These are phyloP conservation scores for Hydrolagus affinis DNA, from an alignment of 2,113 vertebrate genomes.

Conservation along the genomic window DNA sequence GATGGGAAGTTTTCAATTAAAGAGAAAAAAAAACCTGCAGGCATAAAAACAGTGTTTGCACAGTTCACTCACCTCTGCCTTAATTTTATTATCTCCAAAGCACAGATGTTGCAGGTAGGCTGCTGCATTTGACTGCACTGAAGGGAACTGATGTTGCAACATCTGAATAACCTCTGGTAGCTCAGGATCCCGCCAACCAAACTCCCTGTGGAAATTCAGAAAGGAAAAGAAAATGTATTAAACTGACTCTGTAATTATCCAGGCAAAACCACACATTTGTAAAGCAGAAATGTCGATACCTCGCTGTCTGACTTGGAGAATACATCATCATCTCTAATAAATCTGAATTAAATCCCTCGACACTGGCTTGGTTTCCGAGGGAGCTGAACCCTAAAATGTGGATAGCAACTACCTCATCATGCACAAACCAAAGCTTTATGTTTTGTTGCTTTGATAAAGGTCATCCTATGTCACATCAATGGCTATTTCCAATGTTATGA, in stretches of 20 bases:
- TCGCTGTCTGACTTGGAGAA: neutral
- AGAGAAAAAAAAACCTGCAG: no score
- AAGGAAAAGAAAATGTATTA: constrained; percentile 20
- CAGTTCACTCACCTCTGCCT: constrained; percentile 78
- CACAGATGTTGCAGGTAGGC: constrained; percentile 97
- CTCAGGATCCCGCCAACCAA: constrained; percentile 97
- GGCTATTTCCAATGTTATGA: neutral
- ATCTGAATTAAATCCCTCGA: neutral
- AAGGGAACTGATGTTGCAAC: constrained; percentile 96
- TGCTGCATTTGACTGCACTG: constrained; percentile 94
- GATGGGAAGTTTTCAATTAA: neutral
- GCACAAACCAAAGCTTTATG: neutral
- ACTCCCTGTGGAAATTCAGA: constrained; percentile 68
- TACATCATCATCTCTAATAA: neutral
- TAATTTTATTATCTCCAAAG: constrained; percentile 98
- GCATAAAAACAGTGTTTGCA: neutral
- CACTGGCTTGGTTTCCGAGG: neutral
- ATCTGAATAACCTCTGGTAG: constrained; percentile 98
- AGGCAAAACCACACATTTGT: neutral
- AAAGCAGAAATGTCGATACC: neutral
- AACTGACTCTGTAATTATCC: neutral
- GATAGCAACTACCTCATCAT: neutral
- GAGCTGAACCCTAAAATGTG: neutral
- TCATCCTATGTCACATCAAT: neutral
- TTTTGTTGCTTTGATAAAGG: neutral